Evolutionary conservation across 2,797 vertebrate genomes (phyloP).

Genomic region (Numenius phaeopus): DNA sequence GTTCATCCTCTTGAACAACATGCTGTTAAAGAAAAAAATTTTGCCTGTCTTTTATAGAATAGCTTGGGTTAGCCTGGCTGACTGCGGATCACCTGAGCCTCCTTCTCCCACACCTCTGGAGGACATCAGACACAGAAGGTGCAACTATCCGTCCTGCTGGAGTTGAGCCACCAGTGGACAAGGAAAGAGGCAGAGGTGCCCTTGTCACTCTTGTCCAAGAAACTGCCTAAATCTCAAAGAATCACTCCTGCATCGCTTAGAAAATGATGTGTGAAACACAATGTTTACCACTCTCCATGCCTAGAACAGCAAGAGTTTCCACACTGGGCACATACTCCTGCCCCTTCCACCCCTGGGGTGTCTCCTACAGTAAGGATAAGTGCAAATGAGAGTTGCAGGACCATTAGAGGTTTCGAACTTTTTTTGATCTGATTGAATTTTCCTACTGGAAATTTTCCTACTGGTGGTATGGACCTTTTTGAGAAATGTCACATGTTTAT

Average conservation of each 20-base stretch:
- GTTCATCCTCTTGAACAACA: background rate
- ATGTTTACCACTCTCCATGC: background rate
- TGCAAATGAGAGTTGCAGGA: background rate
- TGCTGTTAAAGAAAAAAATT: background rate
- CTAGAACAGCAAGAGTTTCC: background rate
- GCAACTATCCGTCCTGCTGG: background rate
- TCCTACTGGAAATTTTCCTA: background rate
- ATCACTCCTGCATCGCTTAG: background rate
- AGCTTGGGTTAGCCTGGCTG: background rate
- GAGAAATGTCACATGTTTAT: background rate
- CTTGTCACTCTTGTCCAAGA: background rate
- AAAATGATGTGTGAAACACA: background rate
- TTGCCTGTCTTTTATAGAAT: background rate
- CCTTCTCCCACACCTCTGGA: background rate
- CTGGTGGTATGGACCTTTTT: background rate
- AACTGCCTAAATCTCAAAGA: background rate
- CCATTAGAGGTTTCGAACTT: background rate
- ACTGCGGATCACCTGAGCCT: background rate
- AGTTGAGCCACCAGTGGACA: background rate
- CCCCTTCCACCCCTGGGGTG: accelerated
- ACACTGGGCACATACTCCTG: background rate
- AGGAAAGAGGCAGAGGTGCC: background rate
- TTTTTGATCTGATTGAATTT: background rate
- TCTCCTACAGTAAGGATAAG: background rate
- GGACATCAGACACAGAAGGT: background rate